Base-by-base conservation (phyloP, 2,113 vertebrate species). In the Hippolais icterina region DNA sequence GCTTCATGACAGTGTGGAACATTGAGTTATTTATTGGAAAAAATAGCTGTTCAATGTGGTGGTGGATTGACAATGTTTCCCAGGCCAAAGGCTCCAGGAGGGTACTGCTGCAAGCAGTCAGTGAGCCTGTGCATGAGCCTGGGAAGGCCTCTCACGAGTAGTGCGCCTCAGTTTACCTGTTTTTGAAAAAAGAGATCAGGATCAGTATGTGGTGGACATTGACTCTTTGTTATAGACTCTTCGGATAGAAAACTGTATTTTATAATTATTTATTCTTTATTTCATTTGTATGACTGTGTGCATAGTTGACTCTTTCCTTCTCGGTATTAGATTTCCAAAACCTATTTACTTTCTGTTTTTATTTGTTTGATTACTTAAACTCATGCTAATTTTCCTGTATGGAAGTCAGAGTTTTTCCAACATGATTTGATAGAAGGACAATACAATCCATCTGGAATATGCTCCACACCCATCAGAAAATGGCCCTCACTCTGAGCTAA, bases 391-490 rank as follows among this genome's bases (percentile, higher is more conserved):
- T 82, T 93, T 72, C 74, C 37, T 68, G 23, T 69, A 47, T 94
- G 76, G 72, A 89, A 95, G 79, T 69, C 66, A 22, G 49, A 60
- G 49, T 71, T 90, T 89, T 94, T 89, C 88, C 61, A 77, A 46
- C 31, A 29, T 35, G 27, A 50, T 95, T 63, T 83, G 76, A 54
- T 66, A 69, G 77, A 91, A 94, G 69, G 87, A 95, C 96, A 94
- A 92, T 80, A 68, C 59, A 75, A 50, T 70, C 59, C 66, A 74
- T 94, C 69, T 84, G 74, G 69, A 77, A 56, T 56, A 44, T 41
- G 49, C 28, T 91, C 83, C 78, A 93, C 50, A 93, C 69, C 89
- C 93, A 81, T 52, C 53, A 70, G 83, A 92, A 93, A 94, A 89
- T 76, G 80, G 78, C 88, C 91, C 91, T 95, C 29, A 52, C 83